Base-by-base conservation (phyloP, 2,797 vertebrate genomes). In the Trachurus trachurus region DNA sequence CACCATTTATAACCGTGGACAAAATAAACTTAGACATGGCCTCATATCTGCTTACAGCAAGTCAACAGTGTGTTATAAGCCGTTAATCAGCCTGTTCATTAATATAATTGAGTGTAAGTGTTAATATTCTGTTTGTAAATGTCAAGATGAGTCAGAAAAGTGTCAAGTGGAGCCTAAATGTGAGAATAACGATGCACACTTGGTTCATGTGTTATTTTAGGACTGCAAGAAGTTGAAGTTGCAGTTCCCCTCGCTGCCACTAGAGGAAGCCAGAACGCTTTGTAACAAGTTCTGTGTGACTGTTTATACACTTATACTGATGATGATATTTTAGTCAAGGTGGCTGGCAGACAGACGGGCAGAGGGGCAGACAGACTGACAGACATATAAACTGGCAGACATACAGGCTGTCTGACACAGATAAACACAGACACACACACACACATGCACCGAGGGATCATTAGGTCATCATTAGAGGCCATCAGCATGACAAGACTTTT, bases 401-500 rank as follows among this genome's bases (percentile, higher is more conserved):
- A 60, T 13, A 19, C 60, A 44, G 61, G 2, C 71, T 62, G 71
- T 10, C 74, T 54, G 71, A 68, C 59, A 74, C 69, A 82, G 56
- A 85, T 69, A 81, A 64, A 82, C 67, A 79, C 29, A 59, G 31
- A 71, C 44, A 77, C 21, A 78, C 62, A 87, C 31, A 59, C 50
- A 71, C 31, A 59, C 71, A 61, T 68, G 72, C 72, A 88, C 39
- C 44, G 13, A 64, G 73, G 66, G 77, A 84, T 86, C 80, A 84
- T 84, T 79, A 80, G 78, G 85, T 92, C 93, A 92, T 88, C 76
- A 71, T 76, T 71, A 85, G 81, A 88, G 74, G 80, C 84, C 87
- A 82, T 87, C 75, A 92, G 88, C 79, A 90, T 92, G 88, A 88
- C 76, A 91, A 80, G 75, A 85, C 66, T 82, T 93, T 95, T 93